Conservation (phyloP, 2,113 vertebrate species). For the Ageneiosus marmoratus region DNA sequence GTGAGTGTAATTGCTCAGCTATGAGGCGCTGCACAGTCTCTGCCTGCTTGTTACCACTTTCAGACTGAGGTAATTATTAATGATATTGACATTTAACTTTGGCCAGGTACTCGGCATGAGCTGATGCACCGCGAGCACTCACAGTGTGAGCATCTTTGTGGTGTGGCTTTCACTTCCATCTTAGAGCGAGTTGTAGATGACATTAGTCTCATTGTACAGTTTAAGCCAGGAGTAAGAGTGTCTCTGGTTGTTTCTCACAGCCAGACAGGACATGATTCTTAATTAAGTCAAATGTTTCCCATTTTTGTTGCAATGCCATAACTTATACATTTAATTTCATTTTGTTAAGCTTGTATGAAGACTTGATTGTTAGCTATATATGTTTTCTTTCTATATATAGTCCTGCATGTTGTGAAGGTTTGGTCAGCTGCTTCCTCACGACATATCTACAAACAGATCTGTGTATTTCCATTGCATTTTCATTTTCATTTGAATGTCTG, state of each 20-base stretch:
- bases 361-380: neutral
- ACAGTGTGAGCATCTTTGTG: neutral
- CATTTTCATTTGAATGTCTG: slow-evolving; percentile 46
- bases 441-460: slow-evolving; percentile 28
- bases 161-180: neutral
- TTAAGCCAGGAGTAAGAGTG: no score
- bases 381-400: neutral
- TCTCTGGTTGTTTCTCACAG: neutral
- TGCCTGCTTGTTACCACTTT: neutral
- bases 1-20: neutral
- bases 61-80: slow-evolving; percentile 14
- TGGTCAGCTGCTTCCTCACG: neutral
- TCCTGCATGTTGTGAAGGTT: neutral
- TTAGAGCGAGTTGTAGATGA: neutral
- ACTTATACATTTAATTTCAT: neutral
- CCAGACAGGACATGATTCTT: neutral
- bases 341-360: neutral
- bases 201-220: neutral
- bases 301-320: neutral
- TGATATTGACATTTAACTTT: slow-evolving; percentile 12
- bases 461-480: slow-evolving; percentile 53
- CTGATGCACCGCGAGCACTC: neutral
- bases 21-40: neutral
- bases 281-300: neutral
- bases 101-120: neutral